Evolutionary conservation across 2,113 vertebrate species (phyloP).

Genomic region (Halcyon malimbica): DNA sequence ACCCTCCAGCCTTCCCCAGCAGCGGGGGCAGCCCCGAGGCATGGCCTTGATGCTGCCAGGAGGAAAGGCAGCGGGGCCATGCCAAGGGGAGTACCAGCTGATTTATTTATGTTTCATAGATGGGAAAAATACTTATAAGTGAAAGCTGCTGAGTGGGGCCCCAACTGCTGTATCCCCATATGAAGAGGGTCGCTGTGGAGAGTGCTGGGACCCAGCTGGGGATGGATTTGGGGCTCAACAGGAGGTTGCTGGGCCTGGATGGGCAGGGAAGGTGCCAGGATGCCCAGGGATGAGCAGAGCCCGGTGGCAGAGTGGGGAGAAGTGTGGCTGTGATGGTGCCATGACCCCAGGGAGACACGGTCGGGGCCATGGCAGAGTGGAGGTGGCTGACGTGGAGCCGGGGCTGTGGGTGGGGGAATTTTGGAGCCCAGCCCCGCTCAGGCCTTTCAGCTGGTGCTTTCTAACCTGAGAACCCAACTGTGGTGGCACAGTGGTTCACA

Average conservation of each 20-base stretch:
- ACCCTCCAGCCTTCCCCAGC: not conserved
- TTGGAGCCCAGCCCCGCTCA: not conserved
- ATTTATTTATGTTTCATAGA: not conserved
- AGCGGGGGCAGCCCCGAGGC: not conserved
- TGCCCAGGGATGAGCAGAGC: not conserved
- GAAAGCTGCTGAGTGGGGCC: not conserved
- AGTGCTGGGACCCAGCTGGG: rapidly evolving
- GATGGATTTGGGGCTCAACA: not conserved
- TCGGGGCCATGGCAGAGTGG: rapidly evolving
- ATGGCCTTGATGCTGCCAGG: rapidly evolving
- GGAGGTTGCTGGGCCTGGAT: not conserved
- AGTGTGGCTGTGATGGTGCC: rapidly evolving
- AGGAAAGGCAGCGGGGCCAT: not conserved
- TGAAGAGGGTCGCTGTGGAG: not conserved
- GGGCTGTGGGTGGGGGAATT: not conserved
- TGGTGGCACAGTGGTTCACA: not conserved
- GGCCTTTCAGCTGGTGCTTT: not conserved
- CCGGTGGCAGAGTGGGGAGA: rapidly evolving
- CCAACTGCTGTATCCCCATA: not conserved
- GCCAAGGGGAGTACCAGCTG: not conserved
- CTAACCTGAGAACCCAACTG: not conserved
- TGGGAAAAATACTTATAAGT: not conserved
- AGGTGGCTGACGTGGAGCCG: rapidly evolving
- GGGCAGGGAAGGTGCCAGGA: not conserved
- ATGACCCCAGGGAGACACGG: not conserved